Evolutionary conservation across 53 echinoderm and acorn worm species (phyloP).

Genomic region (Mesocentrotus franciscanus): DNA sequence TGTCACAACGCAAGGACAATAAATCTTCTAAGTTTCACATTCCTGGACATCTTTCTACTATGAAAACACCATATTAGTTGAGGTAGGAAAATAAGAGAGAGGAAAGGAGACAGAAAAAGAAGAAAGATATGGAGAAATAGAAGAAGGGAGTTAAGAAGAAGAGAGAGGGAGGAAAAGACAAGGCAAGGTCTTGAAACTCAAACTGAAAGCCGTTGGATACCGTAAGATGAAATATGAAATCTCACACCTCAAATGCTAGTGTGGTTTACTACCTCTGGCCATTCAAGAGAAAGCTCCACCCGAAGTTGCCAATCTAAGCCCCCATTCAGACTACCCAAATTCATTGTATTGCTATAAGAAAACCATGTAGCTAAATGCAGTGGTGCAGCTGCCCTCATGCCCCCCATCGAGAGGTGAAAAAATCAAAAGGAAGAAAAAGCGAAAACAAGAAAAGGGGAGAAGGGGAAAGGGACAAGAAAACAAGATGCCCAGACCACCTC

Average conservation of each 20-base stretch:
- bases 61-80: not conserved
- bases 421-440: too few species aligned
- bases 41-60: not conserved
- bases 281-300: constrained; percentile 22
- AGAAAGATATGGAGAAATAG: not conserved
- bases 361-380: too few species aligned
- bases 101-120: not conserved
- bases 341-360: too few species aligned
- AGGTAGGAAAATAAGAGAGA: constrained; percentile 12
- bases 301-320: not conserved
- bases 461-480: too few species aligned
- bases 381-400: too few species aligned
- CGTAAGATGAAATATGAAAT: constrained; percentile 54
- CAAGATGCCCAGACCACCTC: too few species aligned
- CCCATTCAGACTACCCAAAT: too few species aligned
- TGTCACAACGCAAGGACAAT: not conserved
- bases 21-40: constrained; percentile 33
- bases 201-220: constrained; percentile 41
- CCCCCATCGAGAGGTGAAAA: too few species aligned
- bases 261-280: constrained; percentile 27
- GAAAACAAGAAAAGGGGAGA: too few species aligned
- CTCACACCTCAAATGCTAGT: constrained; percentile 29
- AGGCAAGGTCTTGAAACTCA: constrained; percentile 26
- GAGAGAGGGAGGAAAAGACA: not conserved
- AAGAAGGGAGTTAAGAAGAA: not conserved